Conservation (phyloP, 2,113 vertebrate species). For the Cacatua alba region DNA sequence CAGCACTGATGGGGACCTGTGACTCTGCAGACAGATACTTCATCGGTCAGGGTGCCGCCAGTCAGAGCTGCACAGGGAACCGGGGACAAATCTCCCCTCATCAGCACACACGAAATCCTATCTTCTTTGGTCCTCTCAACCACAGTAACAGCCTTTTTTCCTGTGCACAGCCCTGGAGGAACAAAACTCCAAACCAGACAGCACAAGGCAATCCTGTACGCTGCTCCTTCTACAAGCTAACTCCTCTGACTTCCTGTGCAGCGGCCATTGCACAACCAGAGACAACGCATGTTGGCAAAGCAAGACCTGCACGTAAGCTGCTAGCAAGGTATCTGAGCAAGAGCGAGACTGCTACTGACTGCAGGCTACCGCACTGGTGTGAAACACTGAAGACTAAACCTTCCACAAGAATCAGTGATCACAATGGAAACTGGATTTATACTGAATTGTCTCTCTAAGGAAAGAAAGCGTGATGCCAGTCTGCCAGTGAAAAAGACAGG, state of each 20-base stretch:
- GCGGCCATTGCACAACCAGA: fast-evolving
- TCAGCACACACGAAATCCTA: background rate
- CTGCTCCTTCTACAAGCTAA: background rate
- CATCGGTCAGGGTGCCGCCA: background rate
- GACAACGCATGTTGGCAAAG: background rate
- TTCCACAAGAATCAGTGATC: background rate
- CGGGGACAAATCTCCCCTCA: background rate
- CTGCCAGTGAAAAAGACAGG: background rate
- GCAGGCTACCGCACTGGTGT: background rate
- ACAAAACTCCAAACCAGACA: background rate
- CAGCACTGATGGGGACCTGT: background rate
- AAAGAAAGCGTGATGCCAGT: background rate
- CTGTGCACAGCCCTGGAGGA: background rate
- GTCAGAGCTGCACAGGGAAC: background rate
- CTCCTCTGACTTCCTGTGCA: background rate
- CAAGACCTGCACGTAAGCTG: fast-evolving
- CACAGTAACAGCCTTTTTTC: background rate
- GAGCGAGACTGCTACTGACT: background rate
- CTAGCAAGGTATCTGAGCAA: background rate
- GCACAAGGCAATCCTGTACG: background rate
- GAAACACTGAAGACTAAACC: background rate
- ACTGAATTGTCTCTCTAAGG: background rate
- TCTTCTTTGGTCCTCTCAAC: background rate
- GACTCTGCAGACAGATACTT: background rate
- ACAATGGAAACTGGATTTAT: background rate